Evolutionary conservation across 2,113 vertebrate species (phyloP).

Genomic region (Corythaixoides concolor): DNA sequence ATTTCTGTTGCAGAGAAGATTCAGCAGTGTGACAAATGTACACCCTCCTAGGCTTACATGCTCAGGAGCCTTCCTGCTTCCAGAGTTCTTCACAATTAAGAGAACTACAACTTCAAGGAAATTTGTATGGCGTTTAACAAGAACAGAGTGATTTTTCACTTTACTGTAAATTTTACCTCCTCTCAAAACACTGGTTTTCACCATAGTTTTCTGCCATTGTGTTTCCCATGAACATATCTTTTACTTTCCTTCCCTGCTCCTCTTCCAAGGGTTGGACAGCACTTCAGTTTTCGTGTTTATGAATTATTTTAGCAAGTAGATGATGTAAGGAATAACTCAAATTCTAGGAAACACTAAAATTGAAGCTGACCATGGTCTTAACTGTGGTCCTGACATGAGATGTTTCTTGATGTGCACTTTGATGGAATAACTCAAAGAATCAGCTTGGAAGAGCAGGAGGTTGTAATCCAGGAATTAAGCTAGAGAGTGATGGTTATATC

Average conservation of each 20-base stretch:
- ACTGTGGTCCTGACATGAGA: not conserved
- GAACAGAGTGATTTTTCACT: not conserved
- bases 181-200: not conserved
- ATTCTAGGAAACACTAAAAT: not conserved
- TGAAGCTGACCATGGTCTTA: not conserved
- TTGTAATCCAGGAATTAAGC: not conserved
- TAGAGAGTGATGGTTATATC: not conserved
- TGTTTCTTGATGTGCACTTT: not conserved
- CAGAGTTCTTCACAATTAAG: not conserved
- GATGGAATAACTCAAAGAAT: not conserved
- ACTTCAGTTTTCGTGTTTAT: not conserved
- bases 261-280: not conserved
- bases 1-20: not conserved
- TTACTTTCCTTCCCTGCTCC: not conserved
- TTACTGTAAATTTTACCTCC: not conserved
- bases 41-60: not conserved
- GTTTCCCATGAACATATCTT: not conserved
- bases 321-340: not conserved
- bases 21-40: not conserved
- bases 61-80: not conserved
- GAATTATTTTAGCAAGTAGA: not conserved
- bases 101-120: not conserved
- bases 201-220: not conserved
- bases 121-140: rapidly evolving
- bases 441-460: not conserved